These are phyloP conservation scores for Poecilia velifera DNA, from an alignment of 2,797 vertebrate species.

Conservation along the genomic window DNA sequence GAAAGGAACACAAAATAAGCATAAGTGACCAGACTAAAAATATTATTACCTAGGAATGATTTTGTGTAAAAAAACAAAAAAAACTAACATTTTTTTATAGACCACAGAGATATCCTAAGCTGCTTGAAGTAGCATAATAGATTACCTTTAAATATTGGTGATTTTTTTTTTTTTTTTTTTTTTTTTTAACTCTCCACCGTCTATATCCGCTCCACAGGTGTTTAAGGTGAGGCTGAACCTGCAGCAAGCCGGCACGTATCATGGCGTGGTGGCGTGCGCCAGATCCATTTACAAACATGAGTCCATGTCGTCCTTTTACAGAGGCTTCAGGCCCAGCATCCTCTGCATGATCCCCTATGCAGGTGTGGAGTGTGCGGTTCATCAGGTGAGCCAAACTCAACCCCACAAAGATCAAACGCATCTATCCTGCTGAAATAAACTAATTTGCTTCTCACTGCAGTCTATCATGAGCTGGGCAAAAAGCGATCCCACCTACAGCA, in stretches of 20 bases:
- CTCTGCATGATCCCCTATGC: slow-evolving; percentile 84
- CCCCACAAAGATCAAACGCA: background rate
- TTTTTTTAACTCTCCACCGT: background rate
- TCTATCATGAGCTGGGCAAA: slow-evolving; percentile 81
- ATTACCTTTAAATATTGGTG: too few relatives aligned
- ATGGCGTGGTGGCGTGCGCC: slow-evolving; percentile 70
- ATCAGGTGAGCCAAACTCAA: slow-evolving; percentile 68
- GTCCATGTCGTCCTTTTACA: slow-evolving; percentile 77
- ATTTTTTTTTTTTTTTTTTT: too few relatives aligned
- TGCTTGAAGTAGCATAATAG: too few relatives aligned
- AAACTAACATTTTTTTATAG: too few relatives aligned
- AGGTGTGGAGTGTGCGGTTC: slow-evolving; percentile 82
- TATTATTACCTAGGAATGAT: too few relatives aligned
- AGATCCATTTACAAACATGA: slow-evolving; percentile 74
- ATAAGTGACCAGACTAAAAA: too few relatives aligned
- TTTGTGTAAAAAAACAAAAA: too few relatives aligned
- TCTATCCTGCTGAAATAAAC: background rate
- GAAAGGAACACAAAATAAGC: too few relatives aligned
- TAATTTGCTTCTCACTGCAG: slow-evolving; percentile 52
- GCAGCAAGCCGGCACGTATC: slow-evolving; percentile 68
- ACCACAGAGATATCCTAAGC: too few relatives aligned
- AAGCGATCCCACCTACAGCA: slow-evolving; percentile 72
- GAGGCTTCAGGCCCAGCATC: slow-evolving; percentile 82
- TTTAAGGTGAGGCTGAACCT: slow-evolving; percentile 83
- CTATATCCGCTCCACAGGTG: slow-evolving; percentile 64